Percentiles rank a stretch among this genome's conserved stretches.
Conservation (phyloP, 2,888 invertebrate genomes). For the Meteorus cinctellus region DNA sequence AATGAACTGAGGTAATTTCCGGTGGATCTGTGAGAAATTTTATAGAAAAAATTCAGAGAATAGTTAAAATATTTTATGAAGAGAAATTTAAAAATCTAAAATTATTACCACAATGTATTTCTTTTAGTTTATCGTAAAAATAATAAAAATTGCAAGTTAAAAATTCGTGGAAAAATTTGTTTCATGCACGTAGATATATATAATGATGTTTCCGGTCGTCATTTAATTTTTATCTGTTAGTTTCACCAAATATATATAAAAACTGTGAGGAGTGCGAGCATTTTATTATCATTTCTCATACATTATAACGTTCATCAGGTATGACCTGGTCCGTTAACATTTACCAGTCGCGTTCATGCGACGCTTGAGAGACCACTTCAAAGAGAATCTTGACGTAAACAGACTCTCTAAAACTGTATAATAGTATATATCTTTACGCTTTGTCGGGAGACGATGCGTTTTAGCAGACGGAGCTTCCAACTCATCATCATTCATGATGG, state of each 20-base stretch:
- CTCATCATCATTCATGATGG: slow-evolving; percentile 14
- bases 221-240: slow-evolving; percentile 46
- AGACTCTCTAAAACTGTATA: slow-evolving; percentile 19
- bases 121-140: too few relatives aligned
- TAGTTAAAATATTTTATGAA: too few relatives aligned
- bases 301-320: slow-evolving; percentile 52
- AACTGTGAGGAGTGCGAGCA: slow-evolving; percentile 35
- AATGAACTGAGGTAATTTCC: too few relatives aligned
- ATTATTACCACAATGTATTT: too few relatives aligned
- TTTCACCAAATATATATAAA: slow-evolving; percentile 28
- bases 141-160: too few relatives aligned
- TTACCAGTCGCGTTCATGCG: slow-evolving; percentile 37
- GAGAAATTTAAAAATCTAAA: too few relatives aligned
- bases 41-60: too few relatives aligned
- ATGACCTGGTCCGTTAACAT: slow-evolving; percentile 46
- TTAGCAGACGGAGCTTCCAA: slow-evolving; percentile 12
- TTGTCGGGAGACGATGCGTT: slow-evolving; percentile 6
- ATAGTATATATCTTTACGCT: slow-evolving; percentile 26
- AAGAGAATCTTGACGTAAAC: slow-evolving; percentile 48
- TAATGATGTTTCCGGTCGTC: slow-evolving; percentile 60
- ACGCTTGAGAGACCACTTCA: slow-evolving; percentile 56
- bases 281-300: slow-evolving; percentile 59
- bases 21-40: too few relatives aligned
- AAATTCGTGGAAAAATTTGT: too few relatives aligned
- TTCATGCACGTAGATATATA: too few relatives aligned